Evolutionary conservation across 92 coral and sea anemone genomes (phyloP).

Genomic region (Zoanthus sociatus): DNA sequence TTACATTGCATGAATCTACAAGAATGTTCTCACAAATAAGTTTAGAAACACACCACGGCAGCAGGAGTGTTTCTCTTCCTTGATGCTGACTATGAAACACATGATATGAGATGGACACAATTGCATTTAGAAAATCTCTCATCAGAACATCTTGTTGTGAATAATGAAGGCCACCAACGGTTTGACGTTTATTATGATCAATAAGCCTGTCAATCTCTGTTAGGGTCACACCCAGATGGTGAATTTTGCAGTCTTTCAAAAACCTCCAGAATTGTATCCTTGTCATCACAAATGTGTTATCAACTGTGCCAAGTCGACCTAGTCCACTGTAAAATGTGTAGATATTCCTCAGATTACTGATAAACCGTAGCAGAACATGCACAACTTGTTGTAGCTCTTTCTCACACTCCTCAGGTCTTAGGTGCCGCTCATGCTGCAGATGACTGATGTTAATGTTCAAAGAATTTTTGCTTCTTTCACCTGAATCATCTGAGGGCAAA

Average conservation of each 20-base stretch:
- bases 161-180: conserved; percentile 66
- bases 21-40: conserved; percentile 83
- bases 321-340: conserved; percentile 89
- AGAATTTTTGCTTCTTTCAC: conserved; percentile 69
- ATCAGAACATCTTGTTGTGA: conserved; percentile 87
- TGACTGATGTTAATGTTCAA: conserved; percentile 81
- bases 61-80: conserved; percentile 55
- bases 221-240: conserved; percentile 78
- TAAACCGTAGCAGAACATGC: conserved; percentile 83
- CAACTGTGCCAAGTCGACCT: conserved; percentile 81
- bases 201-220: conserved; percentile 87
- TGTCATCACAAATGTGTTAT: conserved; percentile 94
- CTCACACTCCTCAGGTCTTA: conserved; percentile 82
- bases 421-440: conserved; percentile 83
- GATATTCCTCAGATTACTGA: conserved; percentile 89
- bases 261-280: conserved; percentile 95
- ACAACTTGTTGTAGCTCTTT: conserved; percentile 82
- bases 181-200: conserved; percentile 48
- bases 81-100: conserved; percentile 66
- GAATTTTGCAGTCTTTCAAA: conserved; percentile 89
- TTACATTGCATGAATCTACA: conserved; percentile 75
- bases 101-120: conserved; percentile 85
- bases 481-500: conserved; percentile 68
- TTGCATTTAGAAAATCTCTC: conserved; percentile 90
- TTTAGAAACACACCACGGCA: conserved; percentile 90